Base-by-base conservation (phyloP, 2,888 invertebrate genomes). In the Blera fallax region DNA sequence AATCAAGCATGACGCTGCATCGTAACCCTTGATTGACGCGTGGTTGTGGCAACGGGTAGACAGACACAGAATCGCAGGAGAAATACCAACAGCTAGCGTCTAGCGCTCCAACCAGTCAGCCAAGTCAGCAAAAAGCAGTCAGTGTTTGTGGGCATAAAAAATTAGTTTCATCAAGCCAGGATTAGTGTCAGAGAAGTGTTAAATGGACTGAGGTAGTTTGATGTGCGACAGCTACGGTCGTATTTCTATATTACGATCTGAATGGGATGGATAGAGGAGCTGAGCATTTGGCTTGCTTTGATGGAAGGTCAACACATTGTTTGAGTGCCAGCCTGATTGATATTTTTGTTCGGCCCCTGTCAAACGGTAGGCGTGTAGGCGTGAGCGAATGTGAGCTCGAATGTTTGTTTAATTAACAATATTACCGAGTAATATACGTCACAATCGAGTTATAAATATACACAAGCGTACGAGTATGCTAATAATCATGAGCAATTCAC, bases 151-250 rank as follows among this genome's bases (percentile, higher is more conserved):
- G 85, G 85, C 81, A 85, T 85, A 90, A 91, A 90, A 91, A 92
- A 91, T 91, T 90, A 91, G 91, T 92, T 92, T 92, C 92, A 92
- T 91, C 92, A 90, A 91, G 90, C 89, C 90, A 90, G 92, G 92
- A 92, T 92, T 92, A 92, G 90, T 91, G 92, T 92, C 92, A 91
- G 89, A 91, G 91, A 91, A 90, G 91, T 92, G 92, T 92, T 92
- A 92, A 92, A 92, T 92, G 91, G 92, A 92, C 91, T 92, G 92
- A 91, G 91, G 91, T 85, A 85, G 85, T 85, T 85, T 85, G 85
- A 85, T 81, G 85, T 45, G 85, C 76, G 85, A 85, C 85, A 85
- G 85, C 85, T 54, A 74, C 69, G 85, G 52, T 85, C 85, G 85
- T 85, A 85, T 85, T 85, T 85, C 85, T 85, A 85, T 85, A 85